Evolutionary conservation across 2,888 invertebrate species (phyloP).

Genomic region (Pollenia griseotomentosa): DNA sequence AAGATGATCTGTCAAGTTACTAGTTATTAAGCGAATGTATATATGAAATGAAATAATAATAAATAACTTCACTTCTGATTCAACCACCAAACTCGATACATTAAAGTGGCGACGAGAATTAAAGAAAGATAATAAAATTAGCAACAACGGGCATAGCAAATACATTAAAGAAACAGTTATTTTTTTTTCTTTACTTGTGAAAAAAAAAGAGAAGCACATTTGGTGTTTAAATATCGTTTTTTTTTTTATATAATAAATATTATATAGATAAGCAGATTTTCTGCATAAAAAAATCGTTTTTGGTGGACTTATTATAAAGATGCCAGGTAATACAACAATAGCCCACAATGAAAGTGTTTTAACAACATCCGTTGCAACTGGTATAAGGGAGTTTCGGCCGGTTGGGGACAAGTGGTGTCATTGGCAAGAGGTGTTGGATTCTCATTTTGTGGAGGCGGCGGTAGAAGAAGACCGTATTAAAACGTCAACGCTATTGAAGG

Average conservation of each 20-base stretch:
- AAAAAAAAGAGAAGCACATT: background rate
- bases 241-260: conserved; percentile 46
- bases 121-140: conserved; percentile 11
- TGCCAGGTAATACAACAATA: conserved; percentile 41
- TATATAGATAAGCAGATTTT: conserved; percentile 45
- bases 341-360: conserved; percentile 19
- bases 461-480: conserved; percentile 61
- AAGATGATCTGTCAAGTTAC: conserved; percentile 17
- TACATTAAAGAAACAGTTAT: background rate
- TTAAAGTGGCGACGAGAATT: conserved; percentile 19
- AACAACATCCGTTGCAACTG: conserved; percentile 12
- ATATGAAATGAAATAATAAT: conserved; percentile 30
- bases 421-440: conserved; percentile 28
- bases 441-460: conserved; percentile 45
- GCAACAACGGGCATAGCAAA: background rate
- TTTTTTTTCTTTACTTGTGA: background rate
- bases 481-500: conserved; percentile 62
- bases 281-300: conserved; percentile 25
- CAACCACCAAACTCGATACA: no score
- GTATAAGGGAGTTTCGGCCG: conserved; percentile 24
- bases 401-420: conserved; percentile 32
- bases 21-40: conserved; percentile 3
- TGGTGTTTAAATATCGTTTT: background rate
- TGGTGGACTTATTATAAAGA: conserved; percentile 25
- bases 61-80: no score